Evolutionary conservation across 2,888 invertebrate genomes (phyloP).

Genomic region (Sarcophaga rosellei): DNA sequence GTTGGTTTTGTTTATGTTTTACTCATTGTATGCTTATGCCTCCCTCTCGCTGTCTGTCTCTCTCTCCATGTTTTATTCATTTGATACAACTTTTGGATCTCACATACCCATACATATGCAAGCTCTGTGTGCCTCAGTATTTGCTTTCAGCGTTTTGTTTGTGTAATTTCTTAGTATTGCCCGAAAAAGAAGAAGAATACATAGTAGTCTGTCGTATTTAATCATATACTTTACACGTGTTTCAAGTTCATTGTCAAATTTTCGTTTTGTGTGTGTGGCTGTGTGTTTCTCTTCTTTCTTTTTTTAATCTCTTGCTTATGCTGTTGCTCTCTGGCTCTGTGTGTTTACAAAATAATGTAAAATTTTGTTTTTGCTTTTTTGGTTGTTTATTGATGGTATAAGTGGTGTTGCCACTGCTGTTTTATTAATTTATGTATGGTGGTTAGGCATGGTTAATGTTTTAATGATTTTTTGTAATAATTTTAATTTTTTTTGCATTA

Average conservation of each 20-base stretch:
- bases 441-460: neutral
- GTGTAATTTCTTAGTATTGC: slow-evolving; percentile 32
- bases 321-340: slow-evolving; percentile 32
- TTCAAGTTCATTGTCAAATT: slow-evolving; percentile 79
- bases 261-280: slow-evolving; percentile 58
- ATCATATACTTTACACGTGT: slow-evolving; percentile 69
- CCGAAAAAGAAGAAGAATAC: neutral
- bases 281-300: slow-evolving; percentile 19
- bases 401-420: neutral
- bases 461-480: neutral
- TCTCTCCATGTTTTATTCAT: no score
- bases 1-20: no score
- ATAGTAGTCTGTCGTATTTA: neutral
- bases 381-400: slow-evolving; percentile 4
- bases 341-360: slow-evolving; percentile 26
- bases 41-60: no score
- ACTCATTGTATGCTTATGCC: no score
- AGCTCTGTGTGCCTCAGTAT: no score
- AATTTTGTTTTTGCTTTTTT: slow-evolving; percentile 14
- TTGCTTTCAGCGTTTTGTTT: neutral
- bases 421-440: neutral
- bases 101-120: no score
- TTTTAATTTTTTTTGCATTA: neutral
- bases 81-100: no score
- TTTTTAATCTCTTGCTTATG: slow-evolving; percentile 24